Percentiles rank a stretch among this genome's conserved stretches.
phyloP scores from a whole-genome alignment of 1,140 invertebrate species.

The Drosophila pseudoananassae region DNA sequence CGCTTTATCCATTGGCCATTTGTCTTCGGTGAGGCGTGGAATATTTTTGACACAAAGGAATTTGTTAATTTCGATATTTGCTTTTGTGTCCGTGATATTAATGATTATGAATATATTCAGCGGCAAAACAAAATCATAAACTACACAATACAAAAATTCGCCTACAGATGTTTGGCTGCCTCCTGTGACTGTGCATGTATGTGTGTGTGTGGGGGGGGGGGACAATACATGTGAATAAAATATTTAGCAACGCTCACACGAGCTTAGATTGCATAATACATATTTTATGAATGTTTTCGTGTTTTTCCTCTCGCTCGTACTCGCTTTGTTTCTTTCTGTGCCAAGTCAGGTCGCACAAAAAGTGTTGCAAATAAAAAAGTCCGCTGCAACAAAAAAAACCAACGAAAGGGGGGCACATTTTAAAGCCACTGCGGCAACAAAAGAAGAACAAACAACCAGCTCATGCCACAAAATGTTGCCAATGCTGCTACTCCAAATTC shows the following conservation, averaged over 20 bases:
- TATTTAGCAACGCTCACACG: slow-evolving; percentile 83
- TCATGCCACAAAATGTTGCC: slow-evolving; percentile 37
- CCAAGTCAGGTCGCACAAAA: slow-evolving; percentile 65
- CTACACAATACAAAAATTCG: slow-evolving; percentile 42
- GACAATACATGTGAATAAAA: slow-evolving; percentile 78
- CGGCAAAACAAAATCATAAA: slow-evolving; percentile 70
- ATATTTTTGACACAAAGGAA: slow-evolving; percentile 74
- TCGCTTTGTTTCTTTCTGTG: slow-evolving; percentile 32
- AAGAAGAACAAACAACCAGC: slow-evolving; percentile 46
- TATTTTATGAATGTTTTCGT: slow-evolving; percentile 81
- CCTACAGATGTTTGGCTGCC: slow-evolving; percentile 13
- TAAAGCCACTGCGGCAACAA: slow-evolving; percentile 78
- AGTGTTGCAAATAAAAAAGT: slow-evolving; percentile 70
- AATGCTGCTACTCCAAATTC: slow-evolving; percentile 16
- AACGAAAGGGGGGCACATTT: slow-evolving; percentile 28
- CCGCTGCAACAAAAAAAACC: slow-evolving; percentile 31
- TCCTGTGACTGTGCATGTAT: slow-evolving; percentile 18
- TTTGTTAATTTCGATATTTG: slow-evolving; percentile 70
- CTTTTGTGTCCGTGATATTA: slow-evolving; percentile 60
- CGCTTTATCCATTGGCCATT: slow-evolving; percentile 53
- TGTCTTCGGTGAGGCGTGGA: slow-evolving; percentile 77
- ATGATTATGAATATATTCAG: slow-evolving; percentile 57
- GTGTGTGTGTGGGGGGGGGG: slow-evolving; percentile 22
- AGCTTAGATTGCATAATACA: slow-evolving; percentile 84
- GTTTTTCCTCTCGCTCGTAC: slow-evolving; percentile 14